Evolutionary conservation across 2,113 vertebrate genomes (phyloP), one percentile per base, ranked within the genome.

Genomic region (Vidua chalybeata): DNA sequence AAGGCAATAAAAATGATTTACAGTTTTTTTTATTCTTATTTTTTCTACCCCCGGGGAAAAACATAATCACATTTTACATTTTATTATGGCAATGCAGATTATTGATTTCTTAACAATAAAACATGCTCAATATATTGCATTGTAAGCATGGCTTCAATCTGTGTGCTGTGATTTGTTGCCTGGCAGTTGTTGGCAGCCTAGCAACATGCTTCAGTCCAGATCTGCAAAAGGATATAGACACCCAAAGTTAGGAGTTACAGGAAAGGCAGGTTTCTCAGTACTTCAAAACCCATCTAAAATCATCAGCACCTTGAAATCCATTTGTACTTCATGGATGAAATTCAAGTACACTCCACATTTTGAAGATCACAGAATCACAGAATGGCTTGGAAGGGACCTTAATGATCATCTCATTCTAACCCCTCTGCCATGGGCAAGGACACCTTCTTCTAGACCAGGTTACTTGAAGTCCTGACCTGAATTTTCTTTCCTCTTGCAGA

Each of bases 121-220:
- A 91, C 55, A 41, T 54, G 66, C 66, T 88, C 55, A 46, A 46
- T 82, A 75, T 61, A 72, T 93, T 87, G 74, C 71, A 67, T 35
- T 86, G 69, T 90, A 90, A 94, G 87, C 3, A 6, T 93, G 89
- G 79, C 75, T 95, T 87, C 81, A 77, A 22, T 69, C 66, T 90
- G n/a, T 10, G 11, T 41, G 74, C 87, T 82, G 90, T 78, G 80
- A 95, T 93, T 93, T 96, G 96, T 96, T 97, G 93, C 92, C 77
- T 95, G 93, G 94, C 91, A 92, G 74, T 95, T 92, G 83, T 71
- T 96, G 94, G 95, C 90, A 97, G 84, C 96, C 96, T 97, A 93
- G 90, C 94, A 97, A 94, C 95, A 10, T 73, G 86, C 37, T 75
- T 78, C 66, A 74, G 73, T 43, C 88, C 80, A 66, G 64, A 90